phyloP scores from a whole-genome alignment of 2,797 vertebrate genomes.

The Mastacembelus armatus region DNA sequence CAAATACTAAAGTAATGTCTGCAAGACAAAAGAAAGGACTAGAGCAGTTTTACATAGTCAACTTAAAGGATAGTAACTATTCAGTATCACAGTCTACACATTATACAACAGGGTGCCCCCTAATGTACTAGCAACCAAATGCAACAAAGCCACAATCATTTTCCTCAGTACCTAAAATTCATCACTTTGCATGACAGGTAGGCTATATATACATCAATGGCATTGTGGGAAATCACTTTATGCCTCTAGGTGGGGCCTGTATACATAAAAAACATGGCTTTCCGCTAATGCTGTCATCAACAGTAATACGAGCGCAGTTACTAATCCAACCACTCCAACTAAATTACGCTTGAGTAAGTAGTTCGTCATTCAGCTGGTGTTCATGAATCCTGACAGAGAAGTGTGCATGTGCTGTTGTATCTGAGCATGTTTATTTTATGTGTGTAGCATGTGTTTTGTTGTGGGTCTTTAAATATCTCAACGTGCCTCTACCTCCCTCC shows the following conservation, averaged over 20 bases:
- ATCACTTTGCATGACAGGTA: slow-evolving; percentile 48
- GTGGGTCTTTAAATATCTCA: slow-evolving; percentile 56
- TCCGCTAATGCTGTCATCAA: slow-evolving; percentile 26
- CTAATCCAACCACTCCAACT: slow-evolving; percentile 66
- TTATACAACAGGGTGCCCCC: slow-evolving; percentile 53
- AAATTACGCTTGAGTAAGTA: slow-evolving; percentile 66
- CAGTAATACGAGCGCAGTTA: slow-evolving; percentile 30
- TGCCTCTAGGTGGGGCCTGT: slow-evolving; percentile 35
- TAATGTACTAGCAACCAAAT: slow-evolving; percentile 58
- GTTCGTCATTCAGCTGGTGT: too few species aligned
- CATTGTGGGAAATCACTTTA: slow-evolving; percentile 64
- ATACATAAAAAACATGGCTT: slow-evolving; percentile 42
- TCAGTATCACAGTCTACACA: slow-evolving; percentile 52
- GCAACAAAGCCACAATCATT: slow-evolving; percentile 50
- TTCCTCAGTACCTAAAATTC: slow-evolving; percentile 20
- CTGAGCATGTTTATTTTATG: slow-evolving; percentile 66
- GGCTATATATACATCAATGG: slow-evolving; percentile 22
- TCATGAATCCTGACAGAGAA: slow-evolving; percentile 74
- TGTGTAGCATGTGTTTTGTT: slow-evolving; percentile 39
- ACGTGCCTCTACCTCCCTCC: slow-evolving; percentile 57
- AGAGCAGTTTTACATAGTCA: neutral
- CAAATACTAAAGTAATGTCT: neutral
- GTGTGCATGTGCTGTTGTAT: slow-evolving; percentile 56
- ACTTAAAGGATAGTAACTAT: slow-evolving; percentile 45
- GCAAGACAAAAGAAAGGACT: slow-evolving; percentile 6